Conservation (phyloP, 2,888 invertebrate species). For the Drosophila anomalata region DNA sequence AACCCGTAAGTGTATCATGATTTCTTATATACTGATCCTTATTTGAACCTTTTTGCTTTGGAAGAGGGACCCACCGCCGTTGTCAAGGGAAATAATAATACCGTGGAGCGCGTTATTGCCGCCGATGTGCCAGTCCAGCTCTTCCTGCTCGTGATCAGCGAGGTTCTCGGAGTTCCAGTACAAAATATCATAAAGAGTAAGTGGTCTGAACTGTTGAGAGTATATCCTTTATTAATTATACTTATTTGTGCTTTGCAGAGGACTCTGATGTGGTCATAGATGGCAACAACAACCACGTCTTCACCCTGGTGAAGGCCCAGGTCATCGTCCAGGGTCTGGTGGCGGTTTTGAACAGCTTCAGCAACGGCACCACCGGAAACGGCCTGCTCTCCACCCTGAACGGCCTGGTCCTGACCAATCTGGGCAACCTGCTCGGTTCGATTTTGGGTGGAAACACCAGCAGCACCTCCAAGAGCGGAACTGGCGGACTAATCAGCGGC, state of each 20-base stretch:
- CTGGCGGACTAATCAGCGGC: neutral
- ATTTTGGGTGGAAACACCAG: neutral
- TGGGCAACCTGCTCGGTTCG: neutral
- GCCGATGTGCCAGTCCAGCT: slow-evolving; percentile 1
- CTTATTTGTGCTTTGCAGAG: neutral
- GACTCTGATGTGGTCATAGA: slow-evolving; percentile 7
- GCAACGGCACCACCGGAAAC: neutral
- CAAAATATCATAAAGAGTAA: slow-evolving; percentile 18
- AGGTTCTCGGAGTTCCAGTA: neutral
- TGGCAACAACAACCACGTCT: slow-evolving; percentile 7
- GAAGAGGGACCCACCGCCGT: neutral
- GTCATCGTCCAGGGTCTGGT: neutral
- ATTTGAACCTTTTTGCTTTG: neutral
- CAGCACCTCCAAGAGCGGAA: neutral
- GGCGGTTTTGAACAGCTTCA: slow-evolving; percentile 7
- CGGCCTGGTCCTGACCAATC: neutral
- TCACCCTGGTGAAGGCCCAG: neutral
- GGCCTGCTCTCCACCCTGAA: neutral
- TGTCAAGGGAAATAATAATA: neutral
- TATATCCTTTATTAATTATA: neutral
- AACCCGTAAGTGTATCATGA: neutral
- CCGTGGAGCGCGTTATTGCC: neutral
- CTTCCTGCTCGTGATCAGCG: neutral
- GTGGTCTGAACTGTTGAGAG: neutral
- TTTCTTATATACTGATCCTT: neutral